Evolutionary conservation across 2,797 vertebrate species (phyloP), one percentile per base, ranked within the genome.

Genomic region (Gouania willdenowi): DNA sequence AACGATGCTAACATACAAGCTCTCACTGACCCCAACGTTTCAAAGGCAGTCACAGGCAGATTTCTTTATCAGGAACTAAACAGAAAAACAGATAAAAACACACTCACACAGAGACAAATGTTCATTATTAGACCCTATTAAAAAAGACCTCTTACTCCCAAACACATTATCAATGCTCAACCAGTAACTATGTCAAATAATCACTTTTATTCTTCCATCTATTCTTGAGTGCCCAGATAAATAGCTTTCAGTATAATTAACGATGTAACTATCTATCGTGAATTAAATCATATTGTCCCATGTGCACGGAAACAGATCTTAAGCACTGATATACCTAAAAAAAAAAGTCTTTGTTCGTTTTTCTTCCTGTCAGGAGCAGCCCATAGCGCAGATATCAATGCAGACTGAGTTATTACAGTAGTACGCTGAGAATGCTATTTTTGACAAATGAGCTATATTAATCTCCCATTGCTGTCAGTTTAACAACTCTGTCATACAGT

Each of bases 1-100:
- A n/a, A n/a, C n/a, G n/a, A n/a, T n/a, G n/a, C n/a, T n/a, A n/a
- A n/a, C n/a, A n/a, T n/a, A 61, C 44, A 28, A 8, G 39, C 60
- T 57, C 41, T 46, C 36, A 45, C 36, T 41, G 34, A 78, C 58
- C 53, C 46, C 50, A 52, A 66, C 58, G 67, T 66, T 60, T 68
- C 59, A 66, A 70, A 75, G 72, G 70, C 80, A 80, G 72, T 79
- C 77, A 73, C 59, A 77, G 74, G 70, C 73, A 70, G 67, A 66
- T 58, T 59, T 70, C 11, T 40, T 53, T 56, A 75, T 56, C 39
- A 41, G 70, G 62, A 54, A 68, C 50, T n/a, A 15, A 31, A 59
- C 20, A 64, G 40, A 48, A 10, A 58, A 48, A 22, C 42, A 41
- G 45, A 20, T 12, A 45, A 15, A 43, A 26, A 46, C 42, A 22